Evolutionary conservation across 92 coral and sea anemone species (phyloP), one percentile per base, ranked within the genome.

Genomic region (Phenganax subtilis): DNA sequence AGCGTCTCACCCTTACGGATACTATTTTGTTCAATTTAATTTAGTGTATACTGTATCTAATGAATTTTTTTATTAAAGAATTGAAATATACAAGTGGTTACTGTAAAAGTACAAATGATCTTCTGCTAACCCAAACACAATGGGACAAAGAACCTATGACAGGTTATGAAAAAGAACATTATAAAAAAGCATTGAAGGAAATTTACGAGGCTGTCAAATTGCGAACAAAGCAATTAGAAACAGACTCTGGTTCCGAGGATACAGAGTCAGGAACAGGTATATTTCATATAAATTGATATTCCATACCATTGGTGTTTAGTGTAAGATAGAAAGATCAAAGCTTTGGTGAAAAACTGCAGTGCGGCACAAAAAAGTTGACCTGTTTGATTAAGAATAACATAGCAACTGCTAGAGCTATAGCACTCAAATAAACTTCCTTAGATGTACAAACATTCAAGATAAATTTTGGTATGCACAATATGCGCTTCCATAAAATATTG

Each of bases 121-220:
- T 63, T 25, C 58, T 75, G 80, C 44, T 77, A 71, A 65, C 70
- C 73, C 20, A 80, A 25, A 79, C 60, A 12, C 74, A 51, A 11
- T 79, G 83, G 83, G 52, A 72, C 25, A 79, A 73, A 52, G 91
- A 84, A 54, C 71, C 69, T 11, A 81, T 94, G 77, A 88, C 98
- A 0, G 92, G 97, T 85, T 86, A 89, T 16, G 98, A 94, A 82
- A 88, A 96, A 81, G 78, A 80, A 63, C 96, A 90, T 57, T 94
- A 91, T 62, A 94, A 94, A 71, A 94, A 89, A 71, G 98, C 98
- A 51, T 81, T 94, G 52, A 90, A 92, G 62, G 97, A 94, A 77
- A 94, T 94, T 91, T 94, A 94, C 75, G 88, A 90, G 69, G 92
- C 92, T 62, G 96, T 96, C 30, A 89, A 92, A 30, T 85, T 92